A percentile compares a stretch with the other conserved stretches of the same genome.
Evolutionary conservation across 2,113 vertebrate species (phyloP).

Genomic region (Macaca fascicularis): T2T-MFA8v1.1 NC_088387.1:76040001-76040500

Average conservation of each 20-base stretch:
- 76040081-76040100: background rate
- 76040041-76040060: background rate
- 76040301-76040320: background rate
- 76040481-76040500: background rate
- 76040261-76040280: background rate
- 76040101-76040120: background rate
- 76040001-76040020: background rate
- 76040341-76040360: background rate
- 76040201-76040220: background rate
- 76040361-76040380: background rate
- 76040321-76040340: background rate
- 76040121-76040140: background rate
- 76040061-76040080: background rate
- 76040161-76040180: background rate
- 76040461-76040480: background rate
- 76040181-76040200: background rate
- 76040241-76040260: background rate
- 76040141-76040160: background rate
- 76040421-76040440: background rate
- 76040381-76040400: background rate
- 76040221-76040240: background rate
- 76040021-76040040: background rate
- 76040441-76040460: background rate
- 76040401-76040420: background rate
- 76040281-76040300: background rate